A percentile compares a stretch with the other conserved stretches of the same genome.
phyloP scores from a whole-genome alignment of 1,140 invertebrate genomes.

The Drosophila athabasca region DNA sequence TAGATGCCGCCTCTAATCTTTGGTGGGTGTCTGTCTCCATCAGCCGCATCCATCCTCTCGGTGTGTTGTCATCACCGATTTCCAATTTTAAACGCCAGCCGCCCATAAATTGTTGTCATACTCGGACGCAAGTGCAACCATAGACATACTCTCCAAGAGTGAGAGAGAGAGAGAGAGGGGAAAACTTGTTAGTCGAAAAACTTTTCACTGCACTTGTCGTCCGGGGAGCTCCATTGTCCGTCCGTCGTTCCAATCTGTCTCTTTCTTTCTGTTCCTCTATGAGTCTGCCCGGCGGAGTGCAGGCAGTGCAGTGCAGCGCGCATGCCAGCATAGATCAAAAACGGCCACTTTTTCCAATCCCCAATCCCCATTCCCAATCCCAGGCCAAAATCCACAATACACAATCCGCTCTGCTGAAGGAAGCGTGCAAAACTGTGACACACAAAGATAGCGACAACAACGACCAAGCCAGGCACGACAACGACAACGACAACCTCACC shows the following conservation, averaged over 20 bases:
- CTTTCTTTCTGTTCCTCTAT: conserved; percentile 25
- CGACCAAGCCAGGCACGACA: conserved; percentile 30
- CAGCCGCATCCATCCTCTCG: conserved; percentile 3
- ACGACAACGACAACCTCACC: conserved; percentile 45
- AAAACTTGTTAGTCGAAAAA: conserved; percentile 69
- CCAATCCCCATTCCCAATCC: neutral
- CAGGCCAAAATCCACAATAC: neutral
- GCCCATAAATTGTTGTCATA: conserved; percentile 69
- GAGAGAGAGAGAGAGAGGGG: conserved; percentile 12
- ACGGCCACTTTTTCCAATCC: conserved; percentile 71
- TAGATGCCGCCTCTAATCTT: conserved; percentile 46
- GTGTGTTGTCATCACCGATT: conserved; percentile 55
- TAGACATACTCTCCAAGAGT: conserved; percentile 28
- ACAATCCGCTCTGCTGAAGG: conserved; percentile 47
- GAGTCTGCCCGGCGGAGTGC: conserved; percentile 55
- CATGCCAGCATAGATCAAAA: conserved; percentile 80
- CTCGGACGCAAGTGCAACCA: conserved; percentile 20
- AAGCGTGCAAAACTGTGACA: conserved; percentile 79
- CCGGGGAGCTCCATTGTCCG: conserved; percentile 51
- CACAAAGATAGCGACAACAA: conserved; percentile 73
- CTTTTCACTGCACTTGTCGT: conserved; percentile 76
- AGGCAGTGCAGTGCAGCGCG: conserved; percentile 31
- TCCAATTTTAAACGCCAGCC: conserved; percentile 66
- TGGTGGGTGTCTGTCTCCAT: conserved; percentile 12
- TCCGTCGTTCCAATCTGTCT: conserved; percentile 10